A percentile compares a stretch with the other conserved stretches of the same genome.
Evolutionary conservation across 2,888 invertebrate genomes (phyloP).

Genomic region (Drosophila anomelani): DNA sequence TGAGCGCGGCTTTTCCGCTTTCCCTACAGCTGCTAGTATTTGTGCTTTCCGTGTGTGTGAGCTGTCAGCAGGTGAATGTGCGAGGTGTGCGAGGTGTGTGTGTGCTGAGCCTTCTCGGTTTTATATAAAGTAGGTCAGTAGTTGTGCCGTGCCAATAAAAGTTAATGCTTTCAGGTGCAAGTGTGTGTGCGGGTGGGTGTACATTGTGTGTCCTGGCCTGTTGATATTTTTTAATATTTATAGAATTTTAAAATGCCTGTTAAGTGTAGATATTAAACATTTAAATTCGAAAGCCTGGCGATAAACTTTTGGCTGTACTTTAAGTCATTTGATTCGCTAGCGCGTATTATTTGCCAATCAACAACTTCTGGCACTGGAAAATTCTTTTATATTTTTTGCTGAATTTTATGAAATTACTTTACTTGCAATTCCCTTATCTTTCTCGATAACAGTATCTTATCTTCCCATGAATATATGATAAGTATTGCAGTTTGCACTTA

Average conservation of each 20-base stretch:
- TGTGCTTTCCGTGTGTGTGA: constrained; percentile 28
- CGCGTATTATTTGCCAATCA: not conserved
- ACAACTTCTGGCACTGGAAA: not conserved
- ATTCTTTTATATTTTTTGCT: not conserved
- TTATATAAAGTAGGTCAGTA: constrained; percentile 70
- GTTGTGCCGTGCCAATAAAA: constrained; percentile 75
- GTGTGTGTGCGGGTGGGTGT: constrained; percentile 22
- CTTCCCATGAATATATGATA: not conserved
- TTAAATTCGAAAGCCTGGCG: constrained; percentile 41
- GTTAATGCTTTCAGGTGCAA: constrained; percentile 62
- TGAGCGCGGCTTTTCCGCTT: constrained; percentile 41
- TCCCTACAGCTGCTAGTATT: constrained; percentile 24
- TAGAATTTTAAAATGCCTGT: constrained; percentile 72
- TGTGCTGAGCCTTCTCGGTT: constrained; percentile 42
- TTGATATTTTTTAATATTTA: constrained; percentile 79
- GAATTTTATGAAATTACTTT: not conserved
- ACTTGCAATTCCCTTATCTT: not conserved
- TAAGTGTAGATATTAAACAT: constrained; percentile 66
- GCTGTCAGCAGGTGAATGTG: constrained; percentile 38
- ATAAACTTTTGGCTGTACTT: constrained; percentile 32
- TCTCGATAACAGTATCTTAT: not conserved
- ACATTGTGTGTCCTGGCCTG: constrained; percentile 51
- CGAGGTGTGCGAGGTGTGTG: constrained; percentile 6
- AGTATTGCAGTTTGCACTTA: not conserved
- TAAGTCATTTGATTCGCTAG: not conserved